Evolutionary conservation across 2,797 vertebrate species (phyloP), one percentile per base, ranked within the genome.

Genomic region (Erpetoichthys calabaricus): DNA sequence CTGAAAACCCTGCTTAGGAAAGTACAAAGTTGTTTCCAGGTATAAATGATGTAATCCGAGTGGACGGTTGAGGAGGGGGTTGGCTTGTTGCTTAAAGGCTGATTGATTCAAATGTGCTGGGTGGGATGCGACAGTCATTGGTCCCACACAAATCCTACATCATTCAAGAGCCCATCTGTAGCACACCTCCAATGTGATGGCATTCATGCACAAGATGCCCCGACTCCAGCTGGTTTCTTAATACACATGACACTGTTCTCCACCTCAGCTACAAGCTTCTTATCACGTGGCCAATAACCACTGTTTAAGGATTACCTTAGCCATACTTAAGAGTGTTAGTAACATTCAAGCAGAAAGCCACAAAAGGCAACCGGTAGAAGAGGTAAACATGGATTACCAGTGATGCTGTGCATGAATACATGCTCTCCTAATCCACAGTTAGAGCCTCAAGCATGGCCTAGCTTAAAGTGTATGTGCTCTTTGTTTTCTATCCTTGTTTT

Each of bases 261-360:
- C 64, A 58, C 46, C 63, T 70, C 64, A 67, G 69, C 74, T 70
- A 76, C 77, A 80, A 79, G 76, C 78, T 78, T 73, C 70, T 59
- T 73, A 74, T 75, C 73, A 80, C 78, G 75, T 75, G 76, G 71
- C 71, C 72, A 80, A 83, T 80, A 80, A 81, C 76, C 76, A 66
- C 69, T 76, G 77, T 80, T 74, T 79, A 68, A 72, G 74, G 79
- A 84, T 86, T 83, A 84, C 57, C 47, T 63, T 63, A 64, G 81
- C 79, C 76, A 81, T 75, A 65, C 73, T 76, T 72, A 74, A 73
- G 70, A 70, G 72, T 62, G 79, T 73, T 7, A n/a, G 47, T 7
- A 75, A 73, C 70, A 25, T 25, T 25, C 25, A 25, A 25, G 25
- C 25, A 68, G 58, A 64, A 55, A n/a, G 7, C n/a, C n/a, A n/a